phyloP scores from a whole-genome alignment of 1,140 invertebrate species.

The Drosophila miranda region DNA sequence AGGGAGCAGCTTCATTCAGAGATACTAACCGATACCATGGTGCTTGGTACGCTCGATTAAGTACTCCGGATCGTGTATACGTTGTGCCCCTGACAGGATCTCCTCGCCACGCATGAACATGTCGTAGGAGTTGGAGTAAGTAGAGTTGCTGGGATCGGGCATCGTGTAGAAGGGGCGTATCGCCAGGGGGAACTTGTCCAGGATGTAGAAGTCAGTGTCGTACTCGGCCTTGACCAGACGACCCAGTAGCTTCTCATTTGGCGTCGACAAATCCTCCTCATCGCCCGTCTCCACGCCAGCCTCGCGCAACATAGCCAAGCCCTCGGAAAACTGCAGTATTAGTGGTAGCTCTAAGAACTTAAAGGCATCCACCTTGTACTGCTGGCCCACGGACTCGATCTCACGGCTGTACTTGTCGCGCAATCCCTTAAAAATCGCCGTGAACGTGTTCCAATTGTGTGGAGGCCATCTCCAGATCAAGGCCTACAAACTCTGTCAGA shows the following conservation, averaged over 20 bases:
- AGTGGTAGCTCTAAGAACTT: conserved; percentile 97
- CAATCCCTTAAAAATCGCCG: conserved; percentile 95
- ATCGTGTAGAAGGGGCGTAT: conserved; percentile 99
- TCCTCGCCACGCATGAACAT: conserved; percentile 99
- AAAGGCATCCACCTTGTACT: conserved; percentile 97
- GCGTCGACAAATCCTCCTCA: conserved; percentile 98
- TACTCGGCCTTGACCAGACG: conserved; percentile 97
- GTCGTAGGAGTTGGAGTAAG: conserved; percentile 98
- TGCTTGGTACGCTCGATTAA: conserved; percentile 94
- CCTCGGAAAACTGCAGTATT: conserved; percentile 92
- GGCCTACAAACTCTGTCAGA: conserved; percentile 98
- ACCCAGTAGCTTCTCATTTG: conserved; percentile 97
- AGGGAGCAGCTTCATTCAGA: neutral
- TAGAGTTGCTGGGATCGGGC: conserved; percentile 95
- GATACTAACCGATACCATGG: conserved; percentile 91
- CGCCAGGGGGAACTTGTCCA: conserved; percentile 99
- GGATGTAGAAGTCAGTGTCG: conserved; percentile 98
- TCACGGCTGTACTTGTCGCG: conserved; percentile 91
- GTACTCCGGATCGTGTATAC: conserved; percentile 97
- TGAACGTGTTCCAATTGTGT: conserved; percentile 96
- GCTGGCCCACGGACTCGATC: conserved; percentile 93
- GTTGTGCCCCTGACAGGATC: conserved; percentile 98
- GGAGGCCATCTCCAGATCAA: conserved; percentile 99
- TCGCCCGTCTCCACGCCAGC: conserved; percentile 96
- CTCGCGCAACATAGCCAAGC: conserved; percentile 93